Evolutionary conservation across 2,113 vertebrate species (phyloP).

Genomic region (Dendrocopos noguchii): DNA sequence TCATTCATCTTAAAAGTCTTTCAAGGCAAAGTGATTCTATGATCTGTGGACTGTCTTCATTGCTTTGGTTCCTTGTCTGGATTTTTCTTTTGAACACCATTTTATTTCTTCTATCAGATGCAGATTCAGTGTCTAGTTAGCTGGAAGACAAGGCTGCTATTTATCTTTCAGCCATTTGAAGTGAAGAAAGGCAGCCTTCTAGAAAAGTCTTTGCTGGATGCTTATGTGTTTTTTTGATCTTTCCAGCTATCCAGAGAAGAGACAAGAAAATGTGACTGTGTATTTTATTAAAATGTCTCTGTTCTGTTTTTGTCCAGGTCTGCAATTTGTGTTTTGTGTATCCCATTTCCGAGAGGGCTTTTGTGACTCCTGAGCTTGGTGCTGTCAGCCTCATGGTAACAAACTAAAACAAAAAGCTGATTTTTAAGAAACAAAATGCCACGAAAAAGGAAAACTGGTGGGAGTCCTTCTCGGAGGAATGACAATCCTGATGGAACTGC

Average conservation of each 20-base stretch:
- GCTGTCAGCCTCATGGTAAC: constrained; percentile 44
- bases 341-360: constrained; percentile 37
- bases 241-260: not conserved
- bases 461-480: constrained; percentile 76
- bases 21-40: no score
- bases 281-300: constrained; percentile 43
- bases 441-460: constrained; percentile 87
- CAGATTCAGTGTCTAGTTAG: not conserved
- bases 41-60: not conserved
- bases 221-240: not conserved
- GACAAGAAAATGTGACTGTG: not conserved
- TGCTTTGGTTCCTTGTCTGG: not conserved
- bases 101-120: not conserved
- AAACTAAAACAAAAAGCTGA: constrained; percentile 52
- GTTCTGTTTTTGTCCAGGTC: constrained; percentile 68
- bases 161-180: not conserved
- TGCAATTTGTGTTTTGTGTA: not conserved
- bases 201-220: constrained; percentile 12
- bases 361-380: constrained; percentile 63
- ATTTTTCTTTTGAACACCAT: not conserved
- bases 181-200: not conserved
- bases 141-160: not conserved
- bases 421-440: constrained; percentile 83
- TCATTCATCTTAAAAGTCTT: no score
- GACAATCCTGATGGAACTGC: constrained; percentile 57